phyloP scores from a whole-genome alignment of 2,888 invertebrate genomes.

The Meganola albula region DNA sequence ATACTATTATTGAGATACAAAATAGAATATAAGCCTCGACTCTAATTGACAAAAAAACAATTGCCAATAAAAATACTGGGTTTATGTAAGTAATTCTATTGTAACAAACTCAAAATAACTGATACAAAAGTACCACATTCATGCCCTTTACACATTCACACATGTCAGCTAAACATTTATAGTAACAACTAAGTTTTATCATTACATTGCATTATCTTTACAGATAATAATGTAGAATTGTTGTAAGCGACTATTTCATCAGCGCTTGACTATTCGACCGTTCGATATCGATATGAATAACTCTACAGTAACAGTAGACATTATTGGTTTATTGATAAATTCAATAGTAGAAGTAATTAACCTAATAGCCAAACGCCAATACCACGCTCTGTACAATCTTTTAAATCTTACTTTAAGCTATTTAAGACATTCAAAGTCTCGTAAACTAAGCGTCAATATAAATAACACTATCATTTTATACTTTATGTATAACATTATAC shows the following conservation, averaged over 20 bases:
- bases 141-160: conserved; percentile 68
- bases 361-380: conserved; percentile 66
- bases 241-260: conserved; percentile 52
- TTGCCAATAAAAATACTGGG: conserved; percentile 43
- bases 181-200: conserved; percentile 72
- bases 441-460: conserved; percentile 73
- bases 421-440: conserved; percentile 65
- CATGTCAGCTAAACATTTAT: conserved; percentile 76
- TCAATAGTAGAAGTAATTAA: no score
- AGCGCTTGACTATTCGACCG: conserved; percentile 65
- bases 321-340: no score
- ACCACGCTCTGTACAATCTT: conserved; percentile 51
- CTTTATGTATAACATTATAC: conserved; percentile 65
- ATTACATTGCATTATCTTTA: conserved; percentile 64
- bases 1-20: conserved; percentile 51
- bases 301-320: no score
- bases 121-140: conserved; percentile 67
- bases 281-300: no score
- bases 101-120: conserved; percentile 50
- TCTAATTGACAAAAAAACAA: conserved; percentile 52
- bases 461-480: conserved; percentile 71
- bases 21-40: conserved; percentile 49
- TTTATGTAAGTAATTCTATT: conserved; percentile 42
- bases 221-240: conserved; percentile 67
- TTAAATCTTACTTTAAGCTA: conserved; percentile 63